A percentile compares a stretch with the other conserved stretches of the same genome.
Conservation (phyloP, 2,888 invertebrate species). For the Gari tellinella region DNA sequence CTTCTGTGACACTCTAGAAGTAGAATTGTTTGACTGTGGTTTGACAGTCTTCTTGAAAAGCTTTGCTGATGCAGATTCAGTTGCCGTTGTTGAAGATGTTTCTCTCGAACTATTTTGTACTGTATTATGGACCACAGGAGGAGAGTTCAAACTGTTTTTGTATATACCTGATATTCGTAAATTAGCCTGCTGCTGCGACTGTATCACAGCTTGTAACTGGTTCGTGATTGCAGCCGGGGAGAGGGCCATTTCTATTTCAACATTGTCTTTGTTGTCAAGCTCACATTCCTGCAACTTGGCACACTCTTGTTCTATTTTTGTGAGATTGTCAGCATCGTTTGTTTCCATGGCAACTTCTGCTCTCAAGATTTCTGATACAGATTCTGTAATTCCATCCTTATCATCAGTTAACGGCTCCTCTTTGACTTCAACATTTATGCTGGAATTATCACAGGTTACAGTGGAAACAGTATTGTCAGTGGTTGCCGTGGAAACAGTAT, state of each 20-base stretch:
- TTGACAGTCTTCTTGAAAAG: too few relatives aligned
- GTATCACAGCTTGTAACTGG: conserved; percentile 39
- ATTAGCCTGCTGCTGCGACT: not conserved
- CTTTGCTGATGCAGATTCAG: too few relatives aligned
- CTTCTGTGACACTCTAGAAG: too few relatives aligned
- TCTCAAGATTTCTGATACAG: not conserved
- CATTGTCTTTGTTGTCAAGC: conserved; percentile 16
- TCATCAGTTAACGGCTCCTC: conserved; percentile 43
- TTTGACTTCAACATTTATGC: conserved; percentile 26
- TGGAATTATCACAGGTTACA: not conserved
- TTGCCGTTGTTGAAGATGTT: too few relatives aligned
- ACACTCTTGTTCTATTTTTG: conserved; percentile 86
- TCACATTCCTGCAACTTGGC: conserved; percentile 83
- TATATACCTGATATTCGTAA: too few relatives aligned
- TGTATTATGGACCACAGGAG: too few relatives aligned
- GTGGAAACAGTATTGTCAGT: not conserved
- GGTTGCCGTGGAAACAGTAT: too few relatives aligned
- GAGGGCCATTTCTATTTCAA: conserved; percentile 18
- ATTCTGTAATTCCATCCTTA: conserved; percentile 19
- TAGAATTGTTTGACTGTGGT: too few relatives aligned
- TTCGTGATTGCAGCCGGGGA: conserved; percentile 31
- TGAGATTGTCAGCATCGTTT: conserved; percentile 56
- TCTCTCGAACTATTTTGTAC: too few relatives aligned
- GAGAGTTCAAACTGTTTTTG: too few relatives aligned
- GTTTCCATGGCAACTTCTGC: not conserved